Evolutionary conservation across 23 tunicate species (phyloP), one percentile per base, ranked within the genome.

Genomic region (Clavelina lepadiformis): DNA sequence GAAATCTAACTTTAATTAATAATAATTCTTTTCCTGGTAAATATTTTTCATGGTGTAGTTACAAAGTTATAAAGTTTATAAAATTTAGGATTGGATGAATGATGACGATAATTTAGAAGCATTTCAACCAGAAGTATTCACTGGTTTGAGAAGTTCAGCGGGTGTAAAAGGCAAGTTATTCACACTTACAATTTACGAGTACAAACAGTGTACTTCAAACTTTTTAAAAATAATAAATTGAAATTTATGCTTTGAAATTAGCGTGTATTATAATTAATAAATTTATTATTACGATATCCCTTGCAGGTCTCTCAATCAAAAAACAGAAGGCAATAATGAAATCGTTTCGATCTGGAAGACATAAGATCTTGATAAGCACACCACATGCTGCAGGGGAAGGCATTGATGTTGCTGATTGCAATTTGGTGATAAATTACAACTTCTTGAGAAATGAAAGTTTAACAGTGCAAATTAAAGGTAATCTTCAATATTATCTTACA

Each of bases 301-400:
- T n/a, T n/a, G n/a, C n/a, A 51, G 83, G 63, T 0, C 27, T 77
- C 46, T 56, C 63, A 28, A 66, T 67, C 56, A 31, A 54, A n/a
- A 57, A 56, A 31, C 83, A 77, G 37, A 30, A 67, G 46, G 50
- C 0, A 28, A 49, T 79, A 1, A 58, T 79, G 35, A 50, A 61
- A 0, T n/a, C 21, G 27, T 68, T 79, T 46, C 55, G 68, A 25
- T 35, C 4, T 45, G 85, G 85, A 11, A 34, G 30, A 30, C 64
- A 38, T 41, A 69, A 61, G 35, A 35, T 79, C 35, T 58, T 79
- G 19, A 59, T 79, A 7, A 69, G 85, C 46, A 68, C 85, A n/a
- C 67, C 67, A 1, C 69, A 77, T 6, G 73, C 67, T 21, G 74
- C 83, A 15, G 71, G 74, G 8, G 83, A 77, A 46, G 83, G 83